A percentile compares a stretch with the other conserved stretches of the same genome.
Conservation (phyloP, 2,113 vertebrate species). For the Saguinus midas region DNA sequence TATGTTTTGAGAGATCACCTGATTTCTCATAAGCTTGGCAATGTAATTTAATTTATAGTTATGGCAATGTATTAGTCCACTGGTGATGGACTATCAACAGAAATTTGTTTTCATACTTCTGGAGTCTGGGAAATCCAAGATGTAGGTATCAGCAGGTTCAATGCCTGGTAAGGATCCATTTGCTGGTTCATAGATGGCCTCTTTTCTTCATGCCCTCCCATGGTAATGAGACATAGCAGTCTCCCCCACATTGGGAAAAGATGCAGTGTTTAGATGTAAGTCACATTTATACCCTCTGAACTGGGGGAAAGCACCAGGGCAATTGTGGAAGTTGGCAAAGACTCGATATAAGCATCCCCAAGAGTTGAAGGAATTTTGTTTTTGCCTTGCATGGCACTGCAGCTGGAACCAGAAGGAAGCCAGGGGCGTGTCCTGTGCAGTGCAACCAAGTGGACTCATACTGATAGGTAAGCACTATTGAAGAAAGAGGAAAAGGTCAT, state of each 20-base stretch:
- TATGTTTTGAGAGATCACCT: neutral
- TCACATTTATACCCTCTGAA: too few relatives aligned
- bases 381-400: too few relatives aligned
- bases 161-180: neutral
- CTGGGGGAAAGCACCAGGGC: too few relatives aligned
- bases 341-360: too few relatives aligned
- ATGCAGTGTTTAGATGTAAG: too few relatives aligned
- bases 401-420: too few relatives aligned
- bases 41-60: neutral
- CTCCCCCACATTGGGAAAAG: too few relatives aligned
- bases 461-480: neutral
- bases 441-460: neutral
- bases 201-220: neutral
- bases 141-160: neutral
- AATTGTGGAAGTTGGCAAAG: too few relatives aligned
- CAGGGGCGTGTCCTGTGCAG: too few relatives aligned
- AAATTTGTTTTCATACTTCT: neutral
- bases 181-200: neutral
- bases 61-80: neutral
- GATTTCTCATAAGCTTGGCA: neutral
- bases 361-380: too few relatives aligned
- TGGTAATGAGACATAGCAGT: too few relatives aligned
- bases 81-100: neutral
- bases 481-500: neutral
- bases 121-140: neutral